Evolutionary conservation across 2,888 invertebrate species (phyloP).

Genomic region (Atethmia centrago): DNA sequence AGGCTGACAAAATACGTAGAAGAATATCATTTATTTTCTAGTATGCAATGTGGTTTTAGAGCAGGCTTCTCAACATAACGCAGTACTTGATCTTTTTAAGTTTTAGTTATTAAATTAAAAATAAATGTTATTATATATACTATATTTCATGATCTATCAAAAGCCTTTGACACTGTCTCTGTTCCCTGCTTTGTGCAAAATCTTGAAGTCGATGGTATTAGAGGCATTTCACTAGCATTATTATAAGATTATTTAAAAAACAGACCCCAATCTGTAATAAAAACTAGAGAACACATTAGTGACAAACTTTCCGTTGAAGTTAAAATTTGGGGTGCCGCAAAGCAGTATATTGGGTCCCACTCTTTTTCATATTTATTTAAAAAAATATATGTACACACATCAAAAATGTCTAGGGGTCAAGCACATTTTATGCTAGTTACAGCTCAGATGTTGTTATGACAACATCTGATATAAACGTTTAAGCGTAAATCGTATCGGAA

Average conservation of each 20-base stretch:
- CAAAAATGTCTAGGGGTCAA: no score
- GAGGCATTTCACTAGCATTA: not conserved
- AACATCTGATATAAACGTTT: no score
- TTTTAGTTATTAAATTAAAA: no score
- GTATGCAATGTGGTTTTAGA: not conserved
- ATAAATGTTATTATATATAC: not conserved
- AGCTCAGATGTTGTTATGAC: no score
- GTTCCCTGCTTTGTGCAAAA: not conserved
- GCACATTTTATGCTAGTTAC: no score
- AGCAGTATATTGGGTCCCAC: constrained; percentile 13
- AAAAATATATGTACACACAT: no score
- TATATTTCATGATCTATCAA: no score
- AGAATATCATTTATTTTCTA: not conserved
- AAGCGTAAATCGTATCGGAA: no score
- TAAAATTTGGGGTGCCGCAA: constrained; percentile 3
- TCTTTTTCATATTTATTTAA: not conserved
- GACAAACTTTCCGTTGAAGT: not conserved
- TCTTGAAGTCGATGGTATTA: not conserved
- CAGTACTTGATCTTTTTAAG: not conserved
- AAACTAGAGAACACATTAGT: constrained; percentile 4
- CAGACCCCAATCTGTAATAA: constrained; percentile 3
- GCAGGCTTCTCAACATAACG: not conserved
- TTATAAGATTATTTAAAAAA: not conserved
- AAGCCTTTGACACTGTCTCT: not conserved
- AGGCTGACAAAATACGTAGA: not conserved